These are phyloP conservation scores for Stenopsyche tienmushanensis DNA, from an alignment of 1,140 invertebrate species.

Conservation along the genomic window DNA sequence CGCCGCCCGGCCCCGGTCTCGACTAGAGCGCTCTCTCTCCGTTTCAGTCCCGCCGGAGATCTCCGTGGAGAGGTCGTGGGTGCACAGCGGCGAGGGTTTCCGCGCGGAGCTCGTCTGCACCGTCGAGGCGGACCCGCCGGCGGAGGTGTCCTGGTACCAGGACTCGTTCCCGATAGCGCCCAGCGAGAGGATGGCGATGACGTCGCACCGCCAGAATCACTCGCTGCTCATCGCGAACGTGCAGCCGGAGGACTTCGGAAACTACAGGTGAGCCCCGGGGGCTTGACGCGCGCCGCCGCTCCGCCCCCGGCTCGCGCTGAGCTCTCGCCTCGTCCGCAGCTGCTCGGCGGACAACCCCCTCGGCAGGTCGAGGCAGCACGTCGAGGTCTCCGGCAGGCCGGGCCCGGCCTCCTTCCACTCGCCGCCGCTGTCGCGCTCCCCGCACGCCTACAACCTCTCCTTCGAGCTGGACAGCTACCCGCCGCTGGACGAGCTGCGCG, in stretches of 20 bases:
- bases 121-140: conserved; percentile 70
- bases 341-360: conserved; percentile 71
- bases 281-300: too few relatives aligned
- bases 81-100: conserved; percentile 72
- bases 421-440: conserved; percentile 57
- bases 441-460: conserved; percentile 60
- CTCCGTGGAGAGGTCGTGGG: conserved; percentile 68
- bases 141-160: conserved; percentile 68
- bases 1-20: too few relatives aligned
- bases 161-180: conserved; percentile 66
- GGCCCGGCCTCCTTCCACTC: conserved; percentile 66
- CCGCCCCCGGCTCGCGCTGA: too few relatives aligned
- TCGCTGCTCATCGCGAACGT: conserved; percentile 65
- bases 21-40: too few relatives aligned
- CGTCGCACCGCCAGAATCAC: conserved; percentile 62
- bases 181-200: conserved; percentile 62
- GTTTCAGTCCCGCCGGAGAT: conserved; percentile 68
- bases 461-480: conserved; percentile 67
- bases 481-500: conserved; percentile 62
- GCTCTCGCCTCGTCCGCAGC: too few relatives aligned
- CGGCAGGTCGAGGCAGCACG: conserved; percentile 65
- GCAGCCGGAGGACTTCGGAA: conserved; percentile 66
- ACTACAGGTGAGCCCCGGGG: conserved; percentile 65
- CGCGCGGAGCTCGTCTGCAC: conserved; percentile 72
- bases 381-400: conserved; percentile 66